These are phyloP conservation scores for Charina bottae DNA, from an alignment of 2,113 vertebrate species.

Conservation along the genomic window DNA sequence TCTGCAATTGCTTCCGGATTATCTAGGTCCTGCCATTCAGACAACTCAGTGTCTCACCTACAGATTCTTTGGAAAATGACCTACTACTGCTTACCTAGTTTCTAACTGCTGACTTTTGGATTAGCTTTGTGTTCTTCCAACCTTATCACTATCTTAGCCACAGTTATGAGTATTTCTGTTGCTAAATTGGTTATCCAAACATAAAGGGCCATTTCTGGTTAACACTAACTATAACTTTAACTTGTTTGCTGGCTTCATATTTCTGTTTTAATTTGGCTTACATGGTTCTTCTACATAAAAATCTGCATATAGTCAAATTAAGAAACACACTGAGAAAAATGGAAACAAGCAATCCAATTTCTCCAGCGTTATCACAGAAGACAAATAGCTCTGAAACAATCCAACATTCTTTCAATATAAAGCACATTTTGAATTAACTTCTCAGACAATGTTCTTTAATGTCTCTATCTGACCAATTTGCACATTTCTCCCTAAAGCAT, in stretches of 20 bases:
- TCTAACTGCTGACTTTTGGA: not conserved
- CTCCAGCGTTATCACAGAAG: not conserved
- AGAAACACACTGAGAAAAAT: not conserved
- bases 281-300: not conserved
- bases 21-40: not conserved
- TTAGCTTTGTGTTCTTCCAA: not conserved
- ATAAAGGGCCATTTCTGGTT: not conserved
- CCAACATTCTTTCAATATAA: slow-evolving; percentile 2
- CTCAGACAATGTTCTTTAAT: slow-evolving; percentile 6
- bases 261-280: not conserved
- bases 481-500: slow-evolving; percentile 12
- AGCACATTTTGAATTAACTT: slow-evolving; percentile 8
- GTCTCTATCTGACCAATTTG: slow-evolving; percentile 31
- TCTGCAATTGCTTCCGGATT: not conserved
- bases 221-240: not conserved
- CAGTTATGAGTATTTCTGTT: not conserved
- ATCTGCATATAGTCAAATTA: not conserved
- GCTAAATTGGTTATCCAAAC: not conserved
- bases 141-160: not conserved
- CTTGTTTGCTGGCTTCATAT: not conserved
- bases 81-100: not conserved
- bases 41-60: not conserved
- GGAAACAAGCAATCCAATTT: not conserved
- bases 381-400: slow-evolving; percentile 10
- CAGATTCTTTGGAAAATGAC: not conserved